Evolutionary conservation across 2,888 invertebrate genomes (phyloP).

Genomic region (Lasius fuliginosus): DNA sequence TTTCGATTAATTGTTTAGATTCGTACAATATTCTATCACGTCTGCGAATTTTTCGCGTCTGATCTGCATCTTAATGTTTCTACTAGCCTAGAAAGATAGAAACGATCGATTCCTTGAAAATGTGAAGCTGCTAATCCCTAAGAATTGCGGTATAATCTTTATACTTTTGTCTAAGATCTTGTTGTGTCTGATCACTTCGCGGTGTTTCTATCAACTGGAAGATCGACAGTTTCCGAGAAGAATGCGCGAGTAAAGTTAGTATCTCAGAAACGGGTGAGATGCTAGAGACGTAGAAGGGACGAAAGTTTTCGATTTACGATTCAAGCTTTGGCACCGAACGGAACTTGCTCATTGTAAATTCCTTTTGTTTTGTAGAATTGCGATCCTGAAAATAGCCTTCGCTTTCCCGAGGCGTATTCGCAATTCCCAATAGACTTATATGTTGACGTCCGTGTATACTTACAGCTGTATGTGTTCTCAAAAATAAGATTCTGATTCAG

Average conservation of each 20-base stretch:
- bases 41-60: not conserved
- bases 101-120: not conserved
- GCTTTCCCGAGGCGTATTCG: constrained; percentile 27
- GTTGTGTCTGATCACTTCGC: constrained; percentile 35
- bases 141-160: constrained; percentile 27
- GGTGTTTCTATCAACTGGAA: constrained; percentile 26
- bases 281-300: constrained; percentile 20
- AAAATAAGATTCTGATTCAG: constrained; percentile 10
- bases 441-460: constrained; percentile 20
- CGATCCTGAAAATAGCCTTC: constrained; percentile 40
- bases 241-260: constrained; percentile 15
- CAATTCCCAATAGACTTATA: constrained; percentile 33
- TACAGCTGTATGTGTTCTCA: constrained; percentile 13
- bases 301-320: constrained; percentile 55
- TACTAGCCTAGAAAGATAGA: not conserved
- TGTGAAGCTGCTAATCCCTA: constrained; percentile 14
- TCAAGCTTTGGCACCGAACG: constrained; percentile 45
- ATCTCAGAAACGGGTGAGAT: constrained; percentile 14
- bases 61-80: not conserved
- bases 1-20: not conserved
- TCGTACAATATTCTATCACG: not conserved
- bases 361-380: constrained; percentile 48
- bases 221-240: constrained; percentile 22
- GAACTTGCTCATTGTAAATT: constrained; percentile 53
- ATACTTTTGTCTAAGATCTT: not conserved